Evolutionary conservation across 2,888 invertebrate species (phyloP).

Genomic region (Machimus rusticus): DNA sequence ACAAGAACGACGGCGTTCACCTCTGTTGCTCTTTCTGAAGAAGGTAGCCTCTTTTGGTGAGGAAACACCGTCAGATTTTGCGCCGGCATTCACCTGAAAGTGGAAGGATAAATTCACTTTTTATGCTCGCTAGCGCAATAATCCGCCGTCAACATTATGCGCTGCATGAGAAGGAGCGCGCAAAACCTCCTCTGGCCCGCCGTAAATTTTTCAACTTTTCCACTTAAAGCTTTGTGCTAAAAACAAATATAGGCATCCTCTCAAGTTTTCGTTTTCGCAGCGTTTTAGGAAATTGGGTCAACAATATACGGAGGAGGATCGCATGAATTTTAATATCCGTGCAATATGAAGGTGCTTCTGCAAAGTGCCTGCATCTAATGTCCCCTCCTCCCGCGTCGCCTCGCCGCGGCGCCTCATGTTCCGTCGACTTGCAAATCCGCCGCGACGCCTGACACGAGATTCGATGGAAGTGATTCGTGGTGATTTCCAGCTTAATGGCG

Average conservation of each 20-base stretch:
- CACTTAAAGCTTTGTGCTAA: neutral
- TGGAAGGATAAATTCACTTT: neutral
- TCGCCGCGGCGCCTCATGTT: too few relatives aligned
- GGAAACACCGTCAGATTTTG: neutral
- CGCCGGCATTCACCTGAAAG: neutral
- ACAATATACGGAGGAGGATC: neutral
- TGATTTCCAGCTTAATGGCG: neutral
- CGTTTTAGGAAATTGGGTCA: constrained; percentile 22
- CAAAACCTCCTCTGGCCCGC: neutral
- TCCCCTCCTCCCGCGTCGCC: neutral
- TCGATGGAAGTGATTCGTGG: neutral
- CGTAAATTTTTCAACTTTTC: neutral
- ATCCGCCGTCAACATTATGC: neutral
- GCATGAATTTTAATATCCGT: constrained; percentile 16
- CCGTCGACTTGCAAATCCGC: neutral
- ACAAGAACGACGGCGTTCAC: neutral
- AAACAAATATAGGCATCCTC: neutral
- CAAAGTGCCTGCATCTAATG: neutral
- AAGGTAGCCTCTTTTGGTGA: neutral
- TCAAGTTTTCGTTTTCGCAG: constrained; percentile 5
- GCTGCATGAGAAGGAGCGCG: neutral
- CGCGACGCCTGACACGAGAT: neutral
- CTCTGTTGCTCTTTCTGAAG: neutral
- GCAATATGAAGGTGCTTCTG: constrained; percentile 7
- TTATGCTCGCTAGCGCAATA: neutral